Conservation (phyloP, 2,888 invertebrate genomes). For the Campoplex nolae region DNA sequence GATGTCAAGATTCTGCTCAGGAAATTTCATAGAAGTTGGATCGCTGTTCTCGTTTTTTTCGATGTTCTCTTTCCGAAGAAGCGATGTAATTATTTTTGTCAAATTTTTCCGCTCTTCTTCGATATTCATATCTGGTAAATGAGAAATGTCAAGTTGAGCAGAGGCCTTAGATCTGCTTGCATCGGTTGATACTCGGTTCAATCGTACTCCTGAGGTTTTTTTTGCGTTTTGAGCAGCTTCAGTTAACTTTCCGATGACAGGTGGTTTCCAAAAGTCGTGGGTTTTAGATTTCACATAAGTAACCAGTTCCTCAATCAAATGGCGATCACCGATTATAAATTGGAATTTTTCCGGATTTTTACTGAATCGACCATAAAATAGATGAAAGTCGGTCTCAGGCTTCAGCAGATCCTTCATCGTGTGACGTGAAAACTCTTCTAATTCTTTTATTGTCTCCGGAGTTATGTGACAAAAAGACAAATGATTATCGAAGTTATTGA, state of each 20-base stretch:
- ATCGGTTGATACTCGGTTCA: not conserved
- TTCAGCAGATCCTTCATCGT: constrained; percentile 30
- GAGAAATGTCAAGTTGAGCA: not conserved
- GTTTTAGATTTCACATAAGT: not conserved
- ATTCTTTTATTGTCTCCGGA: constrained; percentile 19
- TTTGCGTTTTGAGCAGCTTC: not conserved
- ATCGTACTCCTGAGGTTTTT: constrained; percentile 22
- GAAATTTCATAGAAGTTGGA: not conserved
- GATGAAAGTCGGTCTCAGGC: constrained; percentile 8
- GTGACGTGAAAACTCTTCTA: constrained; percentile 43
- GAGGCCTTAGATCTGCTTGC: not conserved
- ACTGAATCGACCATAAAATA: constrained; percentile 37
- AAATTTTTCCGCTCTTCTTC: constrained; percentile 40
- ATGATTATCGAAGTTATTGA: constrained; percentile 48
- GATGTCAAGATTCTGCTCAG: constrained; percentile 30
- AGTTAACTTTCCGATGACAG: not conserved
- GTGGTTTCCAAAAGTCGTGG: constrained; percentile 3
- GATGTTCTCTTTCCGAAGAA: constrained; percentile 25
- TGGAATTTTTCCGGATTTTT: constrained; percentile 37
- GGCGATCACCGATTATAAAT: constrained; percentile 53
- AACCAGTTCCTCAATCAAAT: constrained; percentile 47
- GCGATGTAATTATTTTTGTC: constrained; percentile 20
- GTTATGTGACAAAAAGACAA: constrained; percentile 48
- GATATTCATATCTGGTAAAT: constrained; percentile 5
- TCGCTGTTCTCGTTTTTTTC: constrained; percentile 33